Percentiles rank a stretch among this genome's conserved stretches.
These are phyloP conservation scores for Aeoliscus strigatus DNA, from an alignment of 2,797 vertebrate species.

Conservation along the genomic window DNA sequence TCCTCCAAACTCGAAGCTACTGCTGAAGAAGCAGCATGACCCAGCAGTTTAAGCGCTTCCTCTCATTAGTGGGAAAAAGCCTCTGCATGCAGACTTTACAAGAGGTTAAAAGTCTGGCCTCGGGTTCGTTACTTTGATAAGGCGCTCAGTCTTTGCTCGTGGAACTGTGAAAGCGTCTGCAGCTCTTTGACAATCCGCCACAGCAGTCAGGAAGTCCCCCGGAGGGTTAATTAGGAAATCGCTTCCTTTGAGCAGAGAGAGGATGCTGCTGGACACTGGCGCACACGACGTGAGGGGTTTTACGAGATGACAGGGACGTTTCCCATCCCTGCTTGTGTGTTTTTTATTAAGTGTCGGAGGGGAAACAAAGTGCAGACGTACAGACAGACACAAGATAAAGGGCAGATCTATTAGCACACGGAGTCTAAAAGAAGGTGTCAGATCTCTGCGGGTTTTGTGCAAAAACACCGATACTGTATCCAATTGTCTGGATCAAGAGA, in stretches of 20 bases:
- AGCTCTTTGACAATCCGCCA: constrained; percentile 43
- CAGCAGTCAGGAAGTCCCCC: constrained; percentile 37
- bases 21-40: constrained; percentile 44
- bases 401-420: too few species aligned
- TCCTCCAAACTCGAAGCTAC: constrained; percentile 5
- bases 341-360: too few species aligned
- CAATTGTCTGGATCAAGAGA: too few species aligned
- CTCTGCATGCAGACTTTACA: constrained; percentile 38
- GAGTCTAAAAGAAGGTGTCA: too few species aligned
- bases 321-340: too few species aligned
- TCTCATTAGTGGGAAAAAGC: constrained; percentile 59
- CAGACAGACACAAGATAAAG: too few species aligned
- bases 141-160: constrained; percentile 28
- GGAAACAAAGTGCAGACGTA: too few species aligned
- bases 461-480: too few species aligned
- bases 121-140: constrained; percentile 53
- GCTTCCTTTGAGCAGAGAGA: constrained; percentile 19
- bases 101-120: constrained; percentile 50
- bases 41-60: constrained; percentile 55
- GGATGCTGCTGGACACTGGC: constrained; percentile 1
- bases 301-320: constrained; percentile 8
- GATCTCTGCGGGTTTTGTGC: too few species aligned
- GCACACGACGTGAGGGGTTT: constrained; percentile 8
- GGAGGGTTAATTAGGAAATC: constrained; percentile 65
- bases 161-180: constrained; percentile 35